Evolutionary conservation across 1,140 invertebrate species (phyloP), one percentile per base, ranked within the genome.

Genomic region (Globodera rostochiensis): DNA sequence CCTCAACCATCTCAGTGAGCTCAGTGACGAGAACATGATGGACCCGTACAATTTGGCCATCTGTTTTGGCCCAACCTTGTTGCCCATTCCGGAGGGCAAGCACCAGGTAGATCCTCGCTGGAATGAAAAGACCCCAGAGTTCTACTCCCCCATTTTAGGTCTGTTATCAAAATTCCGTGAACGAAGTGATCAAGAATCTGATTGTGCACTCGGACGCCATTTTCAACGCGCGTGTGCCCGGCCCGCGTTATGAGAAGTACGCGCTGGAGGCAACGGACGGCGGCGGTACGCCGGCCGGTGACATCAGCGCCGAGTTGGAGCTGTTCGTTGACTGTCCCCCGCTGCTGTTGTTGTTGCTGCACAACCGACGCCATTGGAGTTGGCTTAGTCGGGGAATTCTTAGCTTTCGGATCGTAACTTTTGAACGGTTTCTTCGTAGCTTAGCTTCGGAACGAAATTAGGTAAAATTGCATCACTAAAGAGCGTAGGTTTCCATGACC

Each of bases 11-110:
- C 92, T 98, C 81, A 94, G 95, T 2, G 95, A 96, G 91, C 95
- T 95, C 91, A 94, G 94, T 86, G 95, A 96, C 89, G 95, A 96
- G 90, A 98, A 97, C 90, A 97, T 97, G 95, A 98, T 98, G 96
- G 96, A 98, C 91, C 95, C 95, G 0, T 97, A 96, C 91, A 98
- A 98, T 91, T 91, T 98, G 82, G 96, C 96, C 46, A 96, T 98
- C 88, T 98, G 96, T 91, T 96, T 98, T 90, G 96, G 96, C n/a
- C 96, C 96, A 49, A 97, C 96, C 25, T 92, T 98, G 81, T 93
- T 98, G 80, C 95, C 95, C n/a, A 95, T 97, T 13, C 95, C 95
- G 46, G 95, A 96, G 86, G 95, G 96, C 88, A 95, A 95, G 89
- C 95, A 97, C 91, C 95, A 96, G 91, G 95, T 84, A 36, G 36